Conservation (phyloP, 2,888 invertebrate species). For the Cephus runcator region DNA sequence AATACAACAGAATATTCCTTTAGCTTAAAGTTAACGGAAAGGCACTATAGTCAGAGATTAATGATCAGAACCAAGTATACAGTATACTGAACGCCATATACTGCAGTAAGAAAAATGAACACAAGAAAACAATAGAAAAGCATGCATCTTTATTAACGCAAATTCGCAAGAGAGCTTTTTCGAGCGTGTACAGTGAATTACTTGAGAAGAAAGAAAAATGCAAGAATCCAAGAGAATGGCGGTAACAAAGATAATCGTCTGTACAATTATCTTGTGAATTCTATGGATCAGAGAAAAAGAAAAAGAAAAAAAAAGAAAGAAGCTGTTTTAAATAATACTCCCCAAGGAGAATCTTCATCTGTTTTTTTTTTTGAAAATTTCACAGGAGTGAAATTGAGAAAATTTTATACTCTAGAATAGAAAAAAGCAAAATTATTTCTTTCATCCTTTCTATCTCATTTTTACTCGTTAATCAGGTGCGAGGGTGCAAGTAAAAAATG, state of each 20-base stretch:
- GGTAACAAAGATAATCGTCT: background rate
- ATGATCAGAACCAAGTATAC: background rate
- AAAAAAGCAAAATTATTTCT: background rate
- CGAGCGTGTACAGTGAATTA: background rate
- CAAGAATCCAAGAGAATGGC: background rate
- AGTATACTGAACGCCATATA: background rate
- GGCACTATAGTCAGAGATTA: too few relatives aligned
- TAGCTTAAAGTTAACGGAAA: background rate
- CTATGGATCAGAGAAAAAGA: background rate
- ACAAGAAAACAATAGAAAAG: background rate
- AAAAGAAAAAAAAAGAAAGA: background rate
- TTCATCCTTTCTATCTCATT: background rate
- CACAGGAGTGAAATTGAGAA: background rate
- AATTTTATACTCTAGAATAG: background rate
- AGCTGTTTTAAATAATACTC: background rate
- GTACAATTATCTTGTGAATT: background rate
- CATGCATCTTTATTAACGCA: background rate
- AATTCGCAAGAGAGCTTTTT: background rate
- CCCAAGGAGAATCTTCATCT: background rate
- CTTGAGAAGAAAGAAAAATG: background rate
- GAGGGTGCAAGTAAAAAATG: slow-evolving; percentile 49
- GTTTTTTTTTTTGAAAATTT: background rate
- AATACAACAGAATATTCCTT: background rate
- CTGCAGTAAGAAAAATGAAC: background rate
- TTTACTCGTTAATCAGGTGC: slow-evolving; percentile 20